Conservation (phyloP, 2,797 vertebrate genomes). For the Chiroxiphia lanceolata region DNA sequence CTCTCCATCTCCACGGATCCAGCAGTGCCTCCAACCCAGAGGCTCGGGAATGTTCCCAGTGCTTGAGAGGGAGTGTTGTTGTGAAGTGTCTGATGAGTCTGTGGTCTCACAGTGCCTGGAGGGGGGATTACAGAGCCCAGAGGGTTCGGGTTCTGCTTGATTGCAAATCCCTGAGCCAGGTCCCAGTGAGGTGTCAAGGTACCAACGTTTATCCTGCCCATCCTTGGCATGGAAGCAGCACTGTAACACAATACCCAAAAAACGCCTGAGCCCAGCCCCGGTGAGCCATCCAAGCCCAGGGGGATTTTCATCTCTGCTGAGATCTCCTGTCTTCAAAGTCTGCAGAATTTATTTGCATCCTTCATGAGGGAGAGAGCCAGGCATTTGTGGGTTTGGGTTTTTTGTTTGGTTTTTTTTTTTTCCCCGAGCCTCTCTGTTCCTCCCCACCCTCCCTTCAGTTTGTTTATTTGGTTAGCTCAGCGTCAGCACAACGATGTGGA, state of each 20-base stretch:
- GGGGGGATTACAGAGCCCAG: neutral
- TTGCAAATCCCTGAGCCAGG: neutral
- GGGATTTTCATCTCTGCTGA: slow-evolving; percentile 16
- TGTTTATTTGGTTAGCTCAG: slow-evolving; percentile 56
- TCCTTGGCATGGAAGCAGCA: neutral
- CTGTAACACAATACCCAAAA: neutral
- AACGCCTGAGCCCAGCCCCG: neutral
- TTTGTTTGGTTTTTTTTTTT: neutral
- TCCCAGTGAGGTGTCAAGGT: neutral
- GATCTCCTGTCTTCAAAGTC: slow-evolving; percentile 1
- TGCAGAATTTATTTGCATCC: slow-evolving; percentile 7
- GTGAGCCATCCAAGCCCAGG: neutral
- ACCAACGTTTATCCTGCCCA: neutral
- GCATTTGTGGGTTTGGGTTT: neutral
- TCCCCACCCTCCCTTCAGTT: neutral
- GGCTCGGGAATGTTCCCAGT: neutral
- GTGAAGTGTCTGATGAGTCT: neutral
- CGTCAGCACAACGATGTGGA: slow-evolving; percentile 18
- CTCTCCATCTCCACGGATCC: rapidly evolving
- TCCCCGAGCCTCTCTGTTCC: neutral
- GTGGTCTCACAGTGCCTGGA: neutral
- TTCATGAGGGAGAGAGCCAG: neutral
- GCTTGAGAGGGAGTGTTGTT: neutral
- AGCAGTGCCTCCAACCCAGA: rapidly evolving
- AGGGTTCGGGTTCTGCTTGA: neutral